These are phyloP conservation scores for Heliconius sara DNA, from an alignment of 2,888 invertebrate genomes.

Conservation along the genomic window DNA sequence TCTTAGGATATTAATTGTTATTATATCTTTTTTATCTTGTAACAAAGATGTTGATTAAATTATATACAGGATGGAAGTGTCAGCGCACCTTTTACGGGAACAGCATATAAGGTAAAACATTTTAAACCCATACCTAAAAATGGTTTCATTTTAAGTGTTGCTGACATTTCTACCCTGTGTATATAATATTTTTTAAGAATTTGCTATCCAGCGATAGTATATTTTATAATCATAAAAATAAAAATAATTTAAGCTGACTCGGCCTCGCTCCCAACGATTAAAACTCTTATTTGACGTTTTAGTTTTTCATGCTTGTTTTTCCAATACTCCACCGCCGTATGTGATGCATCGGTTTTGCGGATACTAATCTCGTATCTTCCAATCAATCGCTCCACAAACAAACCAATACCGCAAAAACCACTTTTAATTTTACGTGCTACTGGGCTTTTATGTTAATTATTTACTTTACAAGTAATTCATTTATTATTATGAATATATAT, in stretches of 20 bases:
- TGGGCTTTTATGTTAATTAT: conserved; percentile 4
- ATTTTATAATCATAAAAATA: too few relatives aligned
- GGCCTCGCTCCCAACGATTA: neutral
- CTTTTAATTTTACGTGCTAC: conserved; percentile 2
- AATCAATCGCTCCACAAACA: conserved; percentile 18
- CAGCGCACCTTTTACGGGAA: too few relatives aligned
- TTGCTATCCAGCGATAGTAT: too few relatives aligned
- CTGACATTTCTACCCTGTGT: too few relatives aligned
- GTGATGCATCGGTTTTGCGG: conserved; percentile 27
- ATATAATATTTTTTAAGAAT: too few relatives aligned
- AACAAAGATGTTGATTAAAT: neutral
- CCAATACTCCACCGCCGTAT: conserved; percentile 8
- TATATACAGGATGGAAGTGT: too few relatives aligned
- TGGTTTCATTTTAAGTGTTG: too few relatives aligned
- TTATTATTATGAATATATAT: neutral
- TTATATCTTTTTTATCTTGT: neutral
- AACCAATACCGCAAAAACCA: conserved; percentile 13
- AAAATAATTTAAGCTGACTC: neutral
- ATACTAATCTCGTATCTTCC: conserved; percentile 25
- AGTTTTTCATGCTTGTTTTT: conserved; percentile 3
- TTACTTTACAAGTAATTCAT: neutral
- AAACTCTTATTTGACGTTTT: neutral
- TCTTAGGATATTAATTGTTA: neutral
- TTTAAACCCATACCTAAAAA: too few relatives aligned
- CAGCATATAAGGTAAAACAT: too few relatives aligned